Percentiles rank a stretch among this genome's conserved stretches.
These are phyloP conservation scores for Catalaphyllia jardinei DNA, from an alignment of 64 coral and sea anemone genomes.

Conservation along the genomic window DNA sequence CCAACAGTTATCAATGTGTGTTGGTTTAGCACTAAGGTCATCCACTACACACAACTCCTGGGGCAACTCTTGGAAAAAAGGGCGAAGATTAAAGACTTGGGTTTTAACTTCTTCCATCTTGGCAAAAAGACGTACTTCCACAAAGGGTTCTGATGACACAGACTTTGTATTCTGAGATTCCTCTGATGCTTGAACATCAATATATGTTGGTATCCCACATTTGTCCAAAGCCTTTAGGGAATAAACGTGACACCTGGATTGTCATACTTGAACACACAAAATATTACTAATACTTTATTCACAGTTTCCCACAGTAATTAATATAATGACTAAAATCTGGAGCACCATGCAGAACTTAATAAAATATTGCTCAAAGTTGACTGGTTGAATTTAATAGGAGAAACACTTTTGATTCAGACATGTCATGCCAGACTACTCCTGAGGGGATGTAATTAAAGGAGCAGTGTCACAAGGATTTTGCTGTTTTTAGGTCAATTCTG, in stretches of 20 bases:
- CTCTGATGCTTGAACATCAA: not conserved
- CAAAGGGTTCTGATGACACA: not conserved
- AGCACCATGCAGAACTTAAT: too few relatives aligned
- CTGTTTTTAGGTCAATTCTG: too few relatives aligned
- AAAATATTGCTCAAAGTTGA: too few relatives aligned
- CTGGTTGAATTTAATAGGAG: too few relatives aligned
- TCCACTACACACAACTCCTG: slow-evolving; percentile 4
- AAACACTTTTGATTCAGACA: too few relatives aligned
- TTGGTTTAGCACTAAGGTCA: not conserved
- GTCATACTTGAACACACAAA: not conserved
- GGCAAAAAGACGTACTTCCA: slow-evolving; percentile 18
- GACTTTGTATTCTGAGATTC: not conserved
- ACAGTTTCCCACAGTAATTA: too few relatives aligned
- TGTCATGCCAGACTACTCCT: too few relatives aligned
- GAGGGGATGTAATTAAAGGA: too few relatives aligned
- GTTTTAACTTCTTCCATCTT: not conserved
- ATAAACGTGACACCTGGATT: not conserved
- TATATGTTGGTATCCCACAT: not conserved
- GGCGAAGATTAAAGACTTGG: not conserved
- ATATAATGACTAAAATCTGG: too few relatives aligned
- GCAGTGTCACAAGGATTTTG: too few relatives aligned
- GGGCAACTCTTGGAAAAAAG: not conserved
- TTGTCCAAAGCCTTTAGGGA: not conserved
- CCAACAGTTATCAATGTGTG: not conserved
- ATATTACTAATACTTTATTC: not conserved